Percentiles rank a stretch among this genome's conserved stretches.
phyloP scores from a whole-genome alignment of 2,888 invertebrate genomes.

The Blastobasis lacticolella region DNA sequence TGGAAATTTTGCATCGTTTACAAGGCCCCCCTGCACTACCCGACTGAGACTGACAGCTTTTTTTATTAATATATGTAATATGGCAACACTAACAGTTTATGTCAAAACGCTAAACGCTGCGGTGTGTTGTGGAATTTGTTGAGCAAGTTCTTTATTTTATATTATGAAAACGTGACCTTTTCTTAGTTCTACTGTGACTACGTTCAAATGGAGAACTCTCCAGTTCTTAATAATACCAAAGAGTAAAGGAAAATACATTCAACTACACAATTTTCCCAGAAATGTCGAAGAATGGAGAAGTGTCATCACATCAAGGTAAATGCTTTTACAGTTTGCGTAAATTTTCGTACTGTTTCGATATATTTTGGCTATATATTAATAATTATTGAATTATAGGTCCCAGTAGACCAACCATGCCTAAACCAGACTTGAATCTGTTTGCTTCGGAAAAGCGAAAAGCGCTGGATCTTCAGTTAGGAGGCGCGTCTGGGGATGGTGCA shows the following conservation, averaged over 20 bases:
- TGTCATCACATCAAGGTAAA: constrained; percentile 78
- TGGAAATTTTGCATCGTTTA: no score
- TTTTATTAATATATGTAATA: no score
- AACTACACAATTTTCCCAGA: constrained; percentile 23
- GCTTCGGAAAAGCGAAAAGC: constrained; percentile 73
- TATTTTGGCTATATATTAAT: background rate
- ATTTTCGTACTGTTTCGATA: background rate
- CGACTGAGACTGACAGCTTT: no score
- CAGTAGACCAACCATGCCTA: constrained; percentile 58
- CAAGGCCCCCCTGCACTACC: no score
- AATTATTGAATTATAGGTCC: constrained; percentile 41
- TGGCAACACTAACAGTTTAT: no score
- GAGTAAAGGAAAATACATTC: constrained; percentile 33
- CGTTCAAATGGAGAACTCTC: constrained; percentile 56
- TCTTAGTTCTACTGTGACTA: constrained; percentile 19
- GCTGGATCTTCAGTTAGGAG: constrained; percentile 72
- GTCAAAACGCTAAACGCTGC: no score
- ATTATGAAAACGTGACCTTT: constrained; percentile 38
- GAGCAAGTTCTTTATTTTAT: no score
- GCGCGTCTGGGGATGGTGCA: constrained; percentile 61
- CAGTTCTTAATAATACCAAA: constrained; percentile 39
- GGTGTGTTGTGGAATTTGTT: no score
- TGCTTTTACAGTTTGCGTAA: background rate
- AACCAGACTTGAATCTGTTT: constrained; percentile 63
- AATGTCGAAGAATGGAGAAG: constrained; percentile 84